These are phyloP conservation scores for Drosophila recens DNA, from an alignment of 2,888 invertebrate genomes.

Conservation along the genomic window DNA sequence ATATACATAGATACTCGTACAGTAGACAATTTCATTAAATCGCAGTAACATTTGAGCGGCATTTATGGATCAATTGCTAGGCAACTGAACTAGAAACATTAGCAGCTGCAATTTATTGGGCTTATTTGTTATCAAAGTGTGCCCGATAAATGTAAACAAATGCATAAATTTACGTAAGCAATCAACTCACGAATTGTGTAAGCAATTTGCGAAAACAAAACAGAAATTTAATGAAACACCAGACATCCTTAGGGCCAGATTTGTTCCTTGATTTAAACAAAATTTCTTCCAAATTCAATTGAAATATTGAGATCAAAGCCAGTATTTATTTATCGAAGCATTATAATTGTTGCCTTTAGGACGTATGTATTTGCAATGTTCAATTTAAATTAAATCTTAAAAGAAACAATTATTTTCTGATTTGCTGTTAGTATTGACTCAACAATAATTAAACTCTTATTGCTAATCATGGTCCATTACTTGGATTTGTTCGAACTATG, in stretches of 20 bases:
- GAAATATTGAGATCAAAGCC: constrained; percentile 12
- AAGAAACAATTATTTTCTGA: constrained; percentile 2
- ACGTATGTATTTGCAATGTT: too few relatives aligned
- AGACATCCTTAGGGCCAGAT: not conserved
- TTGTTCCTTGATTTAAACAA: not conserved
- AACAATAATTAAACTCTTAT: not conserved
- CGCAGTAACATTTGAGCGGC: constrained; percentile 30
- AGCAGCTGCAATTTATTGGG: constrained; percentile 23
- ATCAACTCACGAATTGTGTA: constrained; percentile 2
- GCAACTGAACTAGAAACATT: constrained; percentile 42
- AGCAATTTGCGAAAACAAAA: constrained; percentile 10
- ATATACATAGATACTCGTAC: not conserved
- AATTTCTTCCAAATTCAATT: not conserved
- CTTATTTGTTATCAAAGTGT: constrained; percentile 7
- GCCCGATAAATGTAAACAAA: constrained; percentile 43
- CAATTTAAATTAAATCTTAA: not conserved
- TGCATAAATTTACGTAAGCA: constrained; percentile 42
- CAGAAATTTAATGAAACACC: not conserved
- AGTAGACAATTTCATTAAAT: constrained; percentile 42
- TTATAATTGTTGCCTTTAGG: not conserved
- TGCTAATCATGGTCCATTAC: not conserved
- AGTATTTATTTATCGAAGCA: constrained; percentile 2
- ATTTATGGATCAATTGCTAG: constrained; percentile 55
- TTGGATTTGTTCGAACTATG: not conserved
- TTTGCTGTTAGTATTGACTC: constrained; percentile 4